These are phyloP conservation scores for Aradophagus sp. DNA, from an alignment of 1,140 invertebrate genomes.

Conservation along the genomic window DNA sequence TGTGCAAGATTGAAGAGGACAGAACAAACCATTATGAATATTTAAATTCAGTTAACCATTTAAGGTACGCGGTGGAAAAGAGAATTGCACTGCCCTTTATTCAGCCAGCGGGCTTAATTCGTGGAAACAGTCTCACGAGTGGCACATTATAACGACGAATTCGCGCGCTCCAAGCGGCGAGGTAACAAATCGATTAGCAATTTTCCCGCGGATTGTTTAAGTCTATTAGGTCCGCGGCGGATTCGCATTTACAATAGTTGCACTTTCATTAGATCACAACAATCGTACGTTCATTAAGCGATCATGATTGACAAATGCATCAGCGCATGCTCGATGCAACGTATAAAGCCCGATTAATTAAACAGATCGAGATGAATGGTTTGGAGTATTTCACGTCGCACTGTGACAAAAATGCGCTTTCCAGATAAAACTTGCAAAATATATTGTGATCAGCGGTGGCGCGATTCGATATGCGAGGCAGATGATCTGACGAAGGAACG, in stretches of 20 bases:
- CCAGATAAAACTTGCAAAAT: slow-evolving; percentile 40
- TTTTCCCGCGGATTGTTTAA: background rate
- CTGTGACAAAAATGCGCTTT: slow-evolving; percentile 37
- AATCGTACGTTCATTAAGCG: slow-evolving; percentile 46
- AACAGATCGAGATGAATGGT: slow-evolving; percentile 51
- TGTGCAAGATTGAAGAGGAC: slow-evolving; percentile 40
- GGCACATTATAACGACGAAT: too few relatives aligned
- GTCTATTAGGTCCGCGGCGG: background rate
- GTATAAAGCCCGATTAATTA: slow-evolving; percentile 50
- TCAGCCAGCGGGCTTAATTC: too few relatives aligned
- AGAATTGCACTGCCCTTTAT: slow-evolving; percentile 9
- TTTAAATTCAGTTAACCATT: slow-evolving; percentile 42
- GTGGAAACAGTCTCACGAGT: too few relatives aligned
- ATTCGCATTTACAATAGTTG: slow-evolving; percentile 23
- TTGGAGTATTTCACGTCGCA: slow-evolving; percentile 39
- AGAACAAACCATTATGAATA: slow-evolving; percentile 44
- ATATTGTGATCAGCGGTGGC: slow-evolving; percentile 32
- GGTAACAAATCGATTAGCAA: background rate
- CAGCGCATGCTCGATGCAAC: slow-evolving; percentile 15
- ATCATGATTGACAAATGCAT: slow-evolving; percentile 52
- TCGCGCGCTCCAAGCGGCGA: too few relatives aligned
- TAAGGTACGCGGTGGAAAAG: slow-evolving; percentile 12
- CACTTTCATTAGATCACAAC: slow-evolving; percentile 41
- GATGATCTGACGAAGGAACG: slow-evolving; percentile 3
- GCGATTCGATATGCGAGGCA: background rate